Evolutionary conservation across 2,888 invertebrate genomes (phyloP), one percentile per base, ranked within the genome.

Genomic region (Pterostichus madidus): DNA sequence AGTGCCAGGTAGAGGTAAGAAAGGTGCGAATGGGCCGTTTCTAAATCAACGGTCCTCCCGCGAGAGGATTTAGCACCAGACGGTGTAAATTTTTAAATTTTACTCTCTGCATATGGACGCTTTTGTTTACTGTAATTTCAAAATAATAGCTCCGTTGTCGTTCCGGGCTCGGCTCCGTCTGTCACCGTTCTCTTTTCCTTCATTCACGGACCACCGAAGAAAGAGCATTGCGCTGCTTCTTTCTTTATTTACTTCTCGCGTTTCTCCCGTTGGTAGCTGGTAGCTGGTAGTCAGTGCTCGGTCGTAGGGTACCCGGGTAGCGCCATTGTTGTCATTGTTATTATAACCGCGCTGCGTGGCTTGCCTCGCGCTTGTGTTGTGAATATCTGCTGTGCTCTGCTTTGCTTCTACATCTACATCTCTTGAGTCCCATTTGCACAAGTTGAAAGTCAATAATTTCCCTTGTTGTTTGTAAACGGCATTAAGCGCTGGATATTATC

Each of bases 291-390:
- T 59, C 24, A 6, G 10, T 11, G 59, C 6, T 24, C 59, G 2
- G 24, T 13, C 6, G 49, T 49, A 2, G 17, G 59, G 24, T 59
- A 17, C 17, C n/a, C 52, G n/a, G 31, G 15, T 32, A 52, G 24
- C 13, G 75, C 76, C 39, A 77, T 77, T 77, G 77, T 77, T 77
- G 77, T 77, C 77, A 77, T 77, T 80, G 80, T 53, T 80, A 80
- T 80, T 80, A 80, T 80, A 80, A 80, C 68, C 71, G 77, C 31
- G 31, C 52, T 64, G 53, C 77, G 77, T 56, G 56, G 53, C 77
- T 56, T 56, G 56, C 31, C 52, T 75, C 10, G 24, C 64, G 44
- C 68, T 71, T 71, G 68, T 71, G 44, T 17, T 17, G 68, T 39
- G 68, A 71, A 44, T 44, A 71, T 52, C 75, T 75, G 49, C 31